Conservation (phyloP, 2,888 invertebrate genomes). For the Caenorhabditis sp. region DNA sequence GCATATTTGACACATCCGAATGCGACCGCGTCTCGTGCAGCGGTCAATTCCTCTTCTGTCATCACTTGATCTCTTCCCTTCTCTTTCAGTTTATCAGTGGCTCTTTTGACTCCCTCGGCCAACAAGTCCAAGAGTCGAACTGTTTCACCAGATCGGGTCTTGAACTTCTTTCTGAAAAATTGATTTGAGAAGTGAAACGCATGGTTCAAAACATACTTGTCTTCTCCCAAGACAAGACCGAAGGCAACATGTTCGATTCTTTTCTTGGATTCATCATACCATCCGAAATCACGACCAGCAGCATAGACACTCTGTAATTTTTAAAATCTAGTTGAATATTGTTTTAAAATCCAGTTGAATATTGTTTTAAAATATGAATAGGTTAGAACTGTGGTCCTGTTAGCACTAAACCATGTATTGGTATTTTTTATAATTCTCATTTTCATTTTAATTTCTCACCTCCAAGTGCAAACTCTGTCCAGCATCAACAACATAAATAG, state of each 20-base stretch:
- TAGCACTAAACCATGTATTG: no score
- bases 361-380: no score
- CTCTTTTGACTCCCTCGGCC: slow-evolving; percentile 80
- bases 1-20: slow-evolving; percentile 99
- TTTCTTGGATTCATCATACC: slow-evolving; percentile 77
- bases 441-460: slow-evolving; percentile 34
- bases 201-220: slow-evolving; percentile 76
- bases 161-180: slow-evolving; percentile 93
- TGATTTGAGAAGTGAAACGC: no score
- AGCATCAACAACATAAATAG: slow-evolving; percentile 91
- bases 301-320: slow-evolving; percentile 78
- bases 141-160: slow-evolving; percentile 95
- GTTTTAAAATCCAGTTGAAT: no score
- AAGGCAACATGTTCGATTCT: slow-evolving; percentile 91
- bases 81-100: slow-evolving; percentile 73
- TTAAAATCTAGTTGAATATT: no score
- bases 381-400: no score
- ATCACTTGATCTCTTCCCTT: slow-evolving; percentile 72
- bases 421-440: no score
- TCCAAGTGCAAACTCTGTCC: slow-evolving; percentile 79
- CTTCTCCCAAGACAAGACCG: slow-evolving; percentile 96
- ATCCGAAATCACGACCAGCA: slow-evolving; percentile 82
- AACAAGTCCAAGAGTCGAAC: slow-evolving; percentile 86
- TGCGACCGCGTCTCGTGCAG: slow-evolving; percentile 80
- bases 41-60: slow-evolving; percentile 55